Conservation (phyloP, 2,888 invertebrate genomes). For the Aphodius sticticus region DNA sequence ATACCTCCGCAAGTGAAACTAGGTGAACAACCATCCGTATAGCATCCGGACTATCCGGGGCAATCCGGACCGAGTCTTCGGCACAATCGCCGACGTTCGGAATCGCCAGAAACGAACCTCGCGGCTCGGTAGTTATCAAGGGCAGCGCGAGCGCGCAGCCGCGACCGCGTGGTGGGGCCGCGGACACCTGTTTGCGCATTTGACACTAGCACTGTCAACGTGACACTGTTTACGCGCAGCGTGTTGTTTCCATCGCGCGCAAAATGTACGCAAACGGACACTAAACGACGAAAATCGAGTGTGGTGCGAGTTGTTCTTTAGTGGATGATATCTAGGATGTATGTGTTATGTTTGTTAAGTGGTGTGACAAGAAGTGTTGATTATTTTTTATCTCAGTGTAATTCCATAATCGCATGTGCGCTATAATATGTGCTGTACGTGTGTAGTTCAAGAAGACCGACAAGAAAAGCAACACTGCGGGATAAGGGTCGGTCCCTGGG, state of each 20-base stretch:
- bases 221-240: constrained; percentile 45
- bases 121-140: constrained; percentile 50
- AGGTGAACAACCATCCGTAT: constrained; percentile 40
- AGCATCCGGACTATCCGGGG: too few species aligned
- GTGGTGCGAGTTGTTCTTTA: too few species aligned
- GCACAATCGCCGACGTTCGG: too few species aligned
- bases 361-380: background rate
- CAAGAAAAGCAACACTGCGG: constrained; percentile 27
- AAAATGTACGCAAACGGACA: background rate
- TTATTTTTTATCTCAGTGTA: background rate
- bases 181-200: constrained; percentile 49
- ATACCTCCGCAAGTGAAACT: constrained; percentile 39
- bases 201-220: constrained; percentile 50
- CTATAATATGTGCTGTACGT: constrained; percentile 41
- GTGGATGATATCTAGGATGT: background rate
- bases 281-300: constrained; percentile 5
- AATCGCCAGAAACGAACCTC: background rate
- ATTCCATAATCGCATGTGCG: constrained; percentile 31
- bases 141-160: constrained; percentile 48
- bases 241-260: constrained; percentile 28
- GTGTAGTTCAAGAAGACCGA: constrained; percentile 28
- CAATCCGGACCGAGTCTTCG: too few species aligned
- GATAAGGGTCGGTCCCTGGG: constrained; percentile 40
- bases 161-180: constrained; percentile 45
- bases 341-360: background rate